Conservation (phyloP, 2,888 invertebrate genomes). For the Drosophila affinis region DNA sequence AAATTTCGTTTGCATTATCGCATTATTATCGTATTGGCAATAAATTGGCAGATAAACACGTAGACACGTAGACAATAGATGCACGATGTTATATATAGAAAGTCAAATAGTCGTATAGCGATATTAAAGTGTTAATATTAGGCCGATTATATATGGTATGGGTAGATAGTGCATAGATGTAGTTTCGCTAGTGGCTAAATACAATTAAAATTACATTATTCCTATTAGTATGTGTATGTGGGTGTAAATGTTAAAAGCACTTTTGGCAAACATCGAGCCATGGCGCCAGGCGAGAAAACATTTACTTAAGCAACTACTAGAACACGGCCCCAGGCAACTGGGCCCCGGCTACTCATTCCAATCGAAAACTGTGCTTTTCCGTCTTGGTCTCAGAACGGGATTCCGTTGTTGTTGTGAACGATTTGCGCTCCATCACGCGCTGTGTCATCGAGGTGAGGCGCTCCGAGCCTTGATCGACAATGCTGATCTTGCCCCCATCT, state of each 20-base stretch:
- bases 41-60: conserved; percentile 70
- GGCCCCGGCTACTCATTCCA: conserved; percentile 71
- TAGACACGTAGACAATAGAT: conserved; percentile 59
- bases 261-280: conserved; percentile 77
- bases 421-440: conserved; percentile 83
- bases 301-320: conserved; percentile 27
- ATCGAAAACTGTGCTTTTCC: conserved; percentile 83
- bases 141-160: conserved; percentile 33
- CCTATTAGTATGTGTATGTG: conserved; percentile 73
- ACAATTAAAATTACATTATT: conserved; percentile 74
- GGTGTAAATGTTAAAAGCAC: conserved; percentile 80
- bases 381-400: conserved; percentile 83
- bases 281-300: conserved; percentile 24
- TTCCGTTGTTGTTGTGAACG: conserved; percentile 83
- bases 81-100: conserved; percentile 45
- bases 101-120: conserved; percentile 23
- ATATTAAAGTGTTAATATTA: conserved; percentile 42
- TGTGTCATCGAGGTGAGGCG: conserved; percentile 83
- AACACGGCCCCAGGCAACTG: background rate
- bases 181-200: conserved; percentile 73
- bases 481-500: conserved; percentile 82
- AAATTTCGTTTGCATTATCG: conserved; percentile 6
- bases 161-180: conserved; percentile 54
- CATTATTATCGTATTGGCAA: conserved; percentile 70
- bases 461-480: conserved; percentile 82